Percentiles rank a stretch among this genome's conserved stretches.
Conservation (phyloP, 2,797 vertebrate species). For the Spinus pinus region DNA sequence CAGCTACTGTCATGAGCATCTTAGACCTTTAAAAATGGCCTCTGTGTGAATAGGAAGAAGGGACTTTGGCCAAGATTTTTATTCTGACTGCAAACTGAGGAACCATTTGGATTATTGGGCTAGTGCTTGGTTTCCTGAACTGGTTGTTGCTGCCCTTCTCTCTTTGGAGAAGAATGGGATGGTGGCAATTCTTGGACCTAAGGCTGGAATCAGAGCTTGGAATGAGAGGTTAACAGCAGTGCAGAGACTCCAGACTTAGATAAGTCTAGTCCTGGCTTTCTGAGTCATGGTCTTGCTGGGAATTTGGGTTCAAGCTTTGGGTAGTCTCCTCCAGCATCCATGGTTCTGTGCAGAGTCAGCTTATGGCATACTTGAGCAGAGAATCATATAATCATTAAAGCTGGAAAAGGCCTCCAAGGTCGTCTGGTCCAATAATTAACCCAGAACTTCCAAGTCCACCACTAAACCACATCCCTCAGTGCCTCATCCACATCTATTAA, state of each 20-base stretch:
- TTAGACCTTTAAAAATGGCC: not conserved
- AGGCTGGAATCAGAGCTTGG: not conserved
- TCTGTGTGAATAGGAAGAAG: not conserved
- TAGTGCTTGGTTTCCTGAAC: not conserved
- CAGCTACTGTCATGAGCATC: not conserved
- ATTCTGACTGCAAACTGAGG: not conserved
- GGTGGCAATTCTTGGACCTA: not conserved
- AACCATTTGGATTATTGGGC: rapidly evolving
- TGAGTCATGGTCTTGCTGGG: not conserved
- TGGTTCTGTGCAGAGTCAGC: not conserved
- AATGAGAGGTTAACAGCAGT: not conserved
- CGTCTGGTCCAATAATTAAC: not conserved
- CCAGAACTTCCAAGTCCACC: not conserved
- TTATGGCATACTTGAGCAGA: not conserved
- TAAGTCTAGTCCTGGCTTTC: not conserved
- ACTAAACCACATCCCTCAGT: not conserved
- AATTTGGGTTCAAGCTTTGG: not conserved
- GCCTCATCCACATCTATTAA: not conserved
- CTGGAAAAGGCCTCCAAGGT: not conserved
- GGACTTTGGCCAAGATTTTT: not conserved
- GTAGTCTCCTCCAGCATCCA: not conserved
- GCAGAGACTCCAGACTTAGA: not conserved
- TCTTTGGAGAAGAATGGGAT: not conserved
- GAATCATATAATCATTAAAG: not conserved
- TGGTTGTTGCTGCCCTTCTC: not conserved